These are phyloP conservation scores for Harpalus rufipes DNA, from an alignment of 2,888 invertebrate genomes.

Conservation along the genomic window DNA sequence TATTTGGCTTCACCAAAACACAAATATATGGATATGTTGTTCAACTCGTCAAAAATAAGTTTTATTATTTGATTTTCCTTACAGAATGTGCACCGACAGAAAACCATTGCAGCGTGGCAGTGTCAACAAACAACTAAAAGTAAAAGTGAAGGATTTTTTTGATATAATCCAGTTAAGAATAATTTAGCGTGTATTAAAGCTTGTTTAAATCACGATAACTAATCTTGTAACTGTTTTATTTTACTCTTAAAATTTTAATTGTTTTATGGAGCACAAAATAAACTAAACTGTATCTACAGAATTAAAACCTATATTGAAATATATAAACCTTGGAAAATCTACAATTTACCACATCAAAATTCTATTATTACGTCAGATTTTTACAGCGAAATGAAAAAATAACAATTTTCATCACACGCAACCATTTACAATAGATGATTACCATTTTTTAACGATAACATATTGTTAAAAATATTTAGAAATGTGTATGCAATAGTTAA, in stretches of 20 bases:
- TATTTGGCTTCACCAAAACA: constrained; percentile 26
- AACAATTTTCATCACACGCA: constrained; percentile 2
- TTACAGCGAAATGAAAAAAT: constrained; percentile 7
- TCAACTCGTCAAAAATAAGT: constrained; percentile 17
- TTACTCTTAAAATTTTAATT: constrained; percentile 18
- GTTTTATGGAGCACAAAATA: constrained; percentile 11
- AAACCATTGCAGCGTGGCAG: constrained; percentile 46
- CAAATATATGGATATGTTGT: neutral
- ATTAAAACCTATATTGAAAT: constrained; percentile 5
- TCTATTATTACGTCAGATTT: constrained; percentile 12
- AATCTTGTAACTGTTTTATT: constrained; percentile 15
- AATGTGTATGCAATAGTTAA: neutral
- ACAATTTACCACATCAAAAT: constrained; percentile 25
- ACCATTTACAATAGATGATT: neutral
- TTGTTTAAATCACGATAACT: constrained; percentile 1
- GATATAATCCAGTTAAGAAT: constrained; percentile 35
- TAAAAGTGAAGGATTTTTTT: constrained; percentile 37
- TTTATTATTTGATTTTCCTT: constrained; percentile 43
- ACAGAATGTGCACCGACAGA: constrained; percentile 59
- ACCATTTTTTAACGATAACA: neutral
- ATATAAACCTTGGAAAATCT: constrained; percentile 43
- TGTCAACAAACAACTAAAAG: constrained; percentile 36
- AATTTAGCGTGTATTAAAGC: constrained; percentile 16
- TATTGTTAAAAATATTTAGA: constrained; percentile 2
- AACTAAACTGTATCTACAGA: constrained; percentile 16